Evolutionary conservation across 2,888 invertebrate species (phyloP), one percentile per base, ranked within the genome.

Genomic region (Hypsopygia costalis): DNA sequence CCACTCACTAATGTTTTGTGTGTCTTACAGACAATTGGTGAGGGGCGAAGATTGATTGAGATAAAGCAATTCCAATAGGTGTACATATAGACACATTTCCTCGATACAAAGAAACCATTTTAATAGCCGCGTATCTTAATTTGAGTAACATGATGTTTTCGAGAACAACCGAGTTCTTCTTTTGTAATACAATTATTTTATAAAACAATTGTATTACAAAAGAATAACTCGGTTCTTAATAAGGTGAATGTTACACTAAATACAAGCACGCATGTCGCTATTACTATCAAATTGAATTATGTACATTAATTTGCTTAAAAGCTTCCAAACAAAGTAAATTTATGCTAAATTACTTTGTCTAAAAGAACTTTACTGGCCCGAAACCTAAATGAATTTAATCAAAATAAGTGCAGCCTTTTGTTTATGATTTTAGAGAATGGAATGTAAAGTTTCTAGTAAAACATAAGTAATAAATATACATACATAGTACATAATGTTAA

Each of bases 261-360:
- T 6, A 29, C 8, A 27, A 16, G n/a, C n/a, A n/a, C 9, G 10
- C 28, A 30, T 28, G 36, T 36, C 28, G 28, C 37, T 25, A 8
- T 31, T 36, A 30, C 1, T 29, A 20, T 22, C 27, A 21, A 10
- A 36, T 21, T 5, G 5, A 32, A n/a, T 20, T 31, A 35, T 4
- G 4, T 16, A 16, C 16, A 4, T 37, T 37, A 21, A 38, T 38
- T 38, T 32, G n/a, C 22, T 25, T 62, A 55, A 62, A 62, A 62
- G 62, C 61, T 28, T 49, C 41, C 16, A 16, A 16, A 16, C 4
- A 44, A 53, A 51, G 52, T 56, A 47, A 52, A 55, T 51, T 42
- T 48, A 49, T 50, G 46, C 41, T 37, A 47, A 43, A 46, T 47
- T 37, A 45, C 38, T 45, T 45, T 34, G 28, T 45, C 33, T 11